phyloP scores from a whole-genome alignment of 1,140 invertebrate species.

The Drosophila carrolli region DNA sequence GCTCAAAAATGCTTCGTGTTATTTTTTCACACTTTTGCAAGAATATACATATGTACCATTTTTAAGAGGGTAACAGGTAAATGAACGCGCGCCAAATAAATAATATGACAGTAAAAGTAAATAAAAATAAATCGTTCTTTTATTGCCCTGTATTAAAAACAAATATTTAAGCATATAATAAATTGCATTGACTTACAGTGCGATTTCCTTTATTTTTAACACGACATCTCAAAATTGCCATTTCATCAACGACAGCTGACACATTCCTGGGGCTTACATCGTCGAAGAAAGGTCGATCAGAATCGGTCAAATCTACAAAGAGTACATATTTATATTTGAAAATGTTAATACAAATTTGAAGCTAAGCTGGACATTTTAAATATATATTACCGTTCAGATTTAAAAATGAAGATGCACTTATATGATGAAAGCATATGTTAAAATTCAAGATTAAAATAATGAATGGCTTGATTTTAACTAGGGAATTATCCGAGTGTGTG shows the following conservation, averaged over 20 bases:
- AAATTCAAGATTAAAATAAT: conserved; percentile 68
- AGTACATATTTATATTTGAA: background rate
- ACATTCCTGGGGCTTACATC: conserved; percentile 93
- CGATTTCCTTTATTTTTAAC: conserved; percentile 94
- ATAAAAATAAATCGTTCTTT: no score
- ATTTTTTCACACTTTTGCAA: no score
- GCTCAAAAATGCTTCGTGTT: no score
- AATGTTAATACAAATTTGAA: background rate
- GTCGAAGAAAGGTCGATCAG: conserved; percentile 92
- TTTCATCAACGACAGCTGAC: conserved; percentile 93
- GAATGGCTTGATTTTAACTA: conserved; percentile 53
- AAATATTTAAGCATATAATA: background rate
- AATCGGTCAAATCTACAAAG: conserved; percentile 66
- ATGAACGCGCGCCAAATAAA: no score
- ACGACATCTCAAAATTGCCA: conserved; percentile 91
- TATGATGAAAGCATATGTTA: conserved; percentile 64
- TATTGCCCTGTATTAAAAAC: no score
- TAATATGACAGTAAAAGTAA: no score
- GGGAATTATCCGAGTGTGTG: conserved; percentile 20
- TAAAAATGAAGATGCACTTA: conserved; percentile 61
- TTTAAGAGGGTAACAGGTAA: no score
- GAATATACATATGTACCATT: no score
- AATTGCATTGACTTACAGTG: conserved; percentile 87
- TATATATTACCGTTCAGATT: conserved; percentile 68
- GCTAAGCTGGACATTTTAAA: conserved; percentile 52